These are phyloP conservation scores for Zaprionus tsacasi DNA, from an alignment of 1,140 invertebrate species.

Conservation along the genomic window DNA sequence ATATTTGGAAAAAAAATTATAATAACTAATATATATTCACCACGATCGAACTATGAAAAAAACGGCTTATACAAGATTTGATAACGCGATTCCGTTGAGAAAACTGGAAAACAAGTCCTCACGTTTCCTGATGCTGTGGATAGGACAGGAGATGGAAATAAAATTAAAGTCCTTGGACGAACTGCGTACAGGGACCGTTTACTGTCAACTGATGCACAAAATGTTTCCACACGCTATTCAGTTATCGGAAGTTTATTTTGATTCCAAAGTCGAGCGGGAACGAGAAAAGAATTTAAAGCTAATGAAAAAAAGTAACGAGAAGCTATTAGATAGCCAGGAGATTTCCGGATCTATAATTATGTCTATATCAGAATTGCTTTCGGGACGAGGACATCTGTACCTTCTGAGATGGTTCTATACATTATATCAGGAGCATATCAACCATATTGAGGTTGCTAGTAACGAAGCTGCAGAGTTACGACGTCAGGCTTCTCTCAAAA, in stretches of 20 bases:
- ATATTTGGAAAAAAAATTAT: background rate
- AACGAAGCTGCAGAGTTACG: background rate
- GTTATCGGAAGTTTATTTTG: background rate
- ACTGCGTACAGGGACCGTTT: background rate
- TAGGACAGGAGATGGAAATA: background rate
- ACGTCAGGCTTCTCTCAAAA: background rate
- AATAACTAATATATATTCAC: too few relatives aligned
- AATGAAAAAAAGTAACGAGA: background rate
- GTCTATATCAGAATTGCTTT: background rate
- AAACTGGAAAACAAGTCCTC: background rate
- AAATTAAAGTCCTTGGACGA: background rate
- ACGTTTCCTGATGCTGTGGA: slow-evolving; percentile 4
- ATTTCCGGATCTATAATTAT: background rate
- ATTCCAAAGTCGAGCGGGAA: background rate
- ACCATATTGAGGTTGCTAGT: background rate
- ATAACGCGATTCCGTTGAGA: background rate
- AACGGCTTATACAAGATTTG: background rate
- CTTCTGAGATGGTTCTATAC: slow-evolving; percentile 10
- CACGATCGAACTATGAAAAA: background rate
- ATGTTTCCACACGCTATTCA: background rate
- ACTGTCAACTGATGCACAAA: slow-evolving; percentile 6
- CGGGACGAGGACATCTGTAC: slow-evolving; percentile 4
- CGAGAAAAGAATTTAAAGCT: background rate
- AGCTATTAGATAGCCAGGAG: background rate
- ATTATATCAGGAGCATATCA: background rate